phyloP scores from a whole-genome alignment of 2,113 vertebrate genomes.

The Colius striatus region DNA sequence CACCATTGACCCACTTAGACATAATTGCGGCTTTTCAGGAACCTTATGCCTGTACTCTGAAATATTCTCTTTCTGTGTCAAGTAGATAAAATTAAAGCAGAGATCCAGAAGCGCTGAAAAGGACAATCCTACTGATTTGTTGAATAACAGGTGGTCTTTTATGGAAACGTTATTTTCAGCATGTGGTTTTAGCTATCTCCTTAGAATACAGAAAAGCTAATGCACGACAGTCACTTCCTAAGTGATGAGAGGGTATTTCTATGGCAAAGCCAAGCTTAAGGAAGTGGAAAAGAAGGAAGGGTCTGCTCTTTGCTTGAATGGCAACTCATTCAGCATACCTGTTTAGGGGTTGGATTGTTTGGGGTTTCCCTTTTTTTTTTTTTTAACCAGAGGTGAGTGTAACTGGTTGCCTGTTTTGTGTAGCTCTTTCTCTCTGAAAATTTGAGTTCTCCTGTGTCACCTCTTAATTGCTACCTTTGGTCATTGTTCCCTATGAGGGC shows the following conservation, averaged over 20 bases:
- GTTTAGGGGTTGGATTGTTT: not conserved
- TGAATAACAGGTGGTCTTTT: not conserved
- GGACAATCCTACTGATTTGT: not conserved
- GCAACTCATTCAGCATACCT: not conserved
- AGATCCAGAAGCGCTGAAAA: not conserved
- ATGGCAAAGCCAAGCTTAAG: not conserved
- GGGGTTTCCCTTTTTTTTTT: too few relatives aligned
- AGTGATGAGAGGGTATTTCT: not conserved
- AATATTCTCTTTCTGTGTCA: not conserved
- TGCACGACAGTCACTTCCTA: not conserved
- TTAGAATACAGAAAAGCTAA: not conserved
- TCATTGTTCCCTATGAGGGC: not conserved
- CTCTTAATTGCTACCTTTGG: not conserved
- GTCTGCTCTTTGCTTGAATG: not conserved
- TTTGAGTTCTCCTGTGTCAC: not conserved
- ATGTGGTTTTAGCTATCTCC: not conserved
- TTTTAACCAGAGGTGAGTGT: not conserved
- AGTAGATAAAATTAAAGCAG: not conserved
- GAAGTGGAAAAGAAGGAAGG: not conserved
- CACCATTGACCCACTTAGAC: not conserved
- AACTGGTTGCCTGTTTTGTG: not conserved
- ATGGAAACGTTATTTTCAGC: not conserved
- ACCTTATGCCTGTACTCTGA: not conserved
- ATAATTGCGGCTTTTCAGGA: not conserved
- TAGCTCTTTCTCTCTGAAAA: not conserved